Conservation (phyloP, 2,888 invertebrate species). For the Chloroclystis v-ata region DNA sequence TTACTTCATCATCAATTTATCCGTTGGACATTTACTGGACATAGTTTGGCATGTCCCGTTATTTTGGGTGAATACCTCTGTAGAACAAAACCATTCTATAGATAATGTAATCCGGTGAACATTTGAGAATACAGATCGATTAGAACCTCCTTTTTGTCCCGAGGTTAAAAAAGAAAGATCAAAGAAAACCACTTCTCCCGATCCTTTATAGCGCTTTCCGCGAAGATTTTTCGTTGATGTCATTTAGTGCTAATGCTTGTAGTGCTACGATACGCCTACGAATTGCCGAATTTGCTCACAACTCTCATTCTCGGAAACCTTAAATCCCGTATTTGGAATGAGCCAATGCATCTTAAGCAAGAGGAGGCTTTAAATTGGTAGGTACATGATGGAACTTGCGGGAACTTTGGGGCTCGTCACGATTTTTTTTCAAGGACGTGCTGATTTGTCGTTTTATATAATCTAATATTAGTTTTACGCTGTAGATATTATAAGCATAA, state of each 20-base stretch:
- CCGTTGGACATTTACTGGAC: no score
- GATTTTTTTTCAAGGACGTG: no score
- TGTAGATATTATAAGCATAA: no score
- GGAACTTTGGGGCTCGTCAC: slow-evolving; percentile 35
- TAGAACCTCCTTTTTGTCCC: no score
- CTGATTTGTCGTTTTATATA: no score
- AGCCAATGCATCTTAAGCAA: slow-evolving; percentile 75
- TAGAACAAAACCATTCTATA: no score
- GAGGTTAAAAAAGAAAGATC: slow-evolving; percentile 30
- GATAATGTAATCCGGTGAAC: no score
- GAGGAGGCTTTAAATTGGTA: slow-evolving; percentile 59
- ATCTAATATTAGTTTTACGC: no score
- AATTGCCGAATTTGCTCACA: slow-evolving; percentile 67
- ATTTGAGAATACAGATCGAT: no score
- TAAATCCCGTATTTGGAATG: slow-evolving; percentile 70
- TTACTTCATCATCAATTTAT: no score
- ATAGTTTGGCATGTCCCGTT: no score
- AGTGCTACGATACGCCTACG: slow-evolving; percentile 67
- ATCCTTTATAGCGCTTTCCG: slow-evolving; percentile 58
- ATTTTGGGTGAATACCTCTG: no score
- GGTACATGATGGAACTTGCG: slow-evolving; percentile 49
- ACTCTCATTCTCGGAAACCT: slow-evolving; percentile 55
- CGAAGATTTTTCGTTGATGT: slow-evolving; percentile 70
- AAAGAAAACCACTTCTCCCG: slow-evolving; percentile 46
- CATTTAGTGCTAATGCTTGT: slow-evolving; percentile 76